phyloP scores from a whole-genome alignment of 2,797 vertebrate species.

The Naso thynnoides region DNA sequence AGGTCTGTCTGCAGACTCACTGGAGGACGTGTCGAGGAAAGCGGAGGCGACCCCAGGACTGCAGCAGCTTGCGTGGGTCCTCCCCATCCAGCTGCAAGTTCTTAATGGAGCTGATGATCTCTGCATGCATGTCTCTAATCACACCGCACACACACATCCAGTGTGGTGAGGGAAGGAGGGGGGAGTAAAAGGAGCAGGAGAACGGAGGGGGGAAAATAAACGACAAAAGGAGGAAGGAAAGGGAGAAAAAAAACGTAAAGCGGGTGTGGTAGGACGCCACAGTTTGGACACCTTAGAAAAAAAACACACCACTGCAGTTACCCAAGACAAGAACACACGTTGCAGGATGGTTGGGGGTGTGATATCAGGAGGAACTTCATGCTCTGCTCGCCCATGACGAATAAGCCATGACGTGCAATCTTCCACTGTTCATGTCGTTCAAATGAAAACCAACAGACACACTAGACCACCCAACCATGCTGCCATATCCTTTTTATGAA shows the following conservation, averaged over 20 bases:
- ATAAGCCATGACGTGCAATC: slow-evolving; percentile 38
- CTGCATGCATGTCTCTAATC: slow-evolving; percentile 95
- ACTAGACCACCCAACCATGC: slow-evolving; percentile 75
- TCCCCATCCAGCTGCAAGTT: slow-evolving; percentile 95
- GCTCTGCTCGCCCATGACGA: slow-evolving; percentile 53
- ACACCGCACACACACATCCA: slow-evolving; percentile 49
- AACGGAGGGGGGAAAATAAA: slow-evolving; percentile 3
- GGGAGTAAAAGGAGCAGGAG: slow-evolving; percentile 49
- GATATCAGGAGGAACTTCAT: slow-evolving; percentile 36
- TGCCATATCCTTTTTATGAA: slow-evolving; percentile 40
- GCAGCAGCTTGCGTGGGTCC: slow-evolving; percentile 94
- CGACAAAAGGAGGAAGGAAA: slow-evolving; percentile 41
- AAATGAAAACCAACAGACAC: slow-evolving; percentile 58
- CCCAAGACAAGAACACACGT: slow-evolving; percentile 41
- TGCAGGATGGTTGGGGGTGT: slow-evolving; percentile 69
- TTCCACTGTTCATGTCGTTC: slow-evolving; percentile 20
- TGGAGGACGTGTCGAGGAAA: slow-evolving; percentile 90
- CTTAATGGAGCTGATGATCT: slow-evolving; percentile 98
- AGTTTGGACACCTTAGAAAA: slow-evolving; percentile 66
- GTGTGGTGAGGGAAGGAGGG: slow-evolving; percentile 52
- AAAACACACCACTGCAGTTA: slow-evolving; percentile 56
- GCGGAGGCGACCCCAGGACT: slow-evolving; percentile 92
- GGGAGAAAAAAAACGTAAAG: slow-evolving; percentile 25
- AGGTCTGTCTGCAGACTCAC: slow-evolving; percentile 90
- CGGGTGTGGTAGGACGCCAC: slow-evolving; percentile 54